Conservation (phyloP, 2,888 invertebrate species). For the Hanleya hanleyi region DNA sequence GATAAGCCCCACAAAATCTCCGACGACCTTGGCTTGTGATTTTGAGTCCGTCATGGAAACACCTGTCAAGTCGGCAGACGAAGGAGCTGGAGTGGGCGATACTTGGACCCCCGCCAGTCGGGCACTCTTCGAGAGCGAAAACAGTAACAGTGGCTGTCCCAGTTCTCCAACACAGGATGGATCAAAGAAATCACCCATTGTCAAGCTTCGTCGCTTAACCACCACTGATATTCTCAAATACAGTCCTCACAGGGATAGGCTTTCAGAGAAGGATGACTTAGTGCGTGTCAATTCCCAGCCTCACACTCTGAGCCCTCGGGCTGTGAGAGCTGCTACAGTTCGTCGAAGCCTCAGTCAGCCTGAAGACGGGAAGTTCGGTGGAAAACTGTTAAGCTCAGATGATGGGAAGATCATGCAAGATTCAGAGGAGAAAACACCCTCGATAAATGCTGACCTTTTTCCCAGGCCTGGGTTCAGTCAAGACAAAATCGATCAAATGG, state of each 20-base stretch:
- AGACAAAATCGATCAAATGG: neutral
- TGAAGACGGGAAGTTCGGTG: neutral
- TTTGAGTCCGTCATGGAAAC: neutral
- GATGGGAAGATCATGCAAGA: neutral
- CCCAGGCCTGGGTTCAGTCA: neutral
- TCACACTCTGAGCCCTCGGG: too few relatives aligned
- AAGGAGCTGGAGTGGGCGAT: neutral
- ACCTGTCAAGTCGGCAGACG: neutral
- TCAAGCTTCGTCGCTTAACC: constrained; percentile 46
- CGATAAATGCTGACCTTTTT: too few relatives aligned
- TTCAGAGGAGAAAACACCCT: too few relatives aligned
- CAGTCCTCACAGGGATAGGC: constrained; percentile 35
- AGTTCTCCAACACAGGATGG: too few relatives aligned
- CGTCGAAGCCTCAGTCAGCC: neutral
- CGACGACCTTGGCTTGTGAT: neutral
- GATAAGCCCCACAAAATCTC: neutral
- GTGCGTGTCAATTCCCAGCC: too few relatives aligned
- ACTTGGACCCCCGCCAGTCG: constrained; percentile 1
- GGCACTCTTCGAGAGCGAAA: neutral
- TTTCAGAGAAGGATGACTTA: neutral
- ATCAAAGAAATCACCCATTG: constrained; percentile 45
- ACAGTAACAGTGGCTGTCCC: neutral
- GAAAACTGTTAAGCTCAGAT: neutral
- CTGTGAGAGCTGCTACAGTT: neutral
- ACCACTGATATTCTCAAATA: constrained; percentile 42